Evolutionary conservation across 2,113 vertebrate genomes (phyloP).

Genomic region (Scomber japonicus): DNA sequence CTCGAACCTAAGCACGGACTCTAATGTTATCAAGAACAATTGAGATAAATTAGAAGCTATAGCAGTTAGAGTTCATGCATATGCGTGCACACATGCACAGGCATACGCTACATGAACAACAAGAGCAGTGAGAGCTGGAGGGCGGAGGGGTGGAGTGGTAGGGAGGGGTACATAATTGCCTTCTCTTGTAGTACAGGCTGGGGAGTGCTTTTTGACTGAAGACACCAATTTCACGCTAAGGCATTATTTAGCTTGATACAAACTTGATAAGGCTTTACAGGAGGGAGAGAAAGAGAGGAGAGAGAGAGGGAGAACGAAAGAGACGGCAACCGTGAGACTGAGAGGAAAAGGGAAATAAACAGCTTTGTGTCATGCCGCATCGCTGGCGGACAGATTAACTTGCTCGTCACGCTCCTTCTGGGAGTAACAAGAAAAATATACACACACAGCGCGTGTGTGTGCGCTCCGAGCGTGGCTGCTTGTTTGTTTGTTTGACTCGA

Average conservation of each 20-base stretch:
- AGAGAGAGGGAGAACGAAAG: constrained; percentile 10
- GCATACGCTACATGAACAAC: constrained; percentile 12
- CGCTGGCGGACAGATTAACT: constrained; percentile 84
- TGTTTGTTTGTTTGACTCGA: constrained; percentile 68
- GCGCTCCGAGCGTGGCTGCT: constrained; percentile 40
- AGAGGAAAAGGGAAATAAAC: constrained; percentile 61
- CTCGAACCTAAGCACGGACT: constrained; percentile 6
- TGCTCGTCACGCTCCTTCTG: constrained; percentile 77
- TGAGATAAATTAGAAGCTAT: not conserved
- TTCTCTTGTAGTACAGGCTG: constrained; percentile 84
- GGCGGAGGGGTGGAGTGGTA: constrained; percentile 32
- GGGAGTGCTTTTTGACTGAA: constrained; percentile 82
- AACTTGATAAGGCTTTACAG: constrained; percentile 85
- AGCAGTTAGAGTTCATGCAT: constrained; percentile 5
- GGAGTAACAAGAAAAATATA: constrained; percentile 70
- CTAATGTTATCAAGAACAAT: constrained; percentile 5
- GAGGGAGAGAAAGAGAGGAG: constrained; percentile 26
- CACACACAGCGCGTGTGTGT: constrained; percentile 26
- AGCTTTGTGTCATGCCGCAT: constrained; percentile 75
- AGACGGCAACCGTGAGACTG: constrained; percentile 10
- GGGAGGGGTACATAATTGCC: constrained; percentile 71
- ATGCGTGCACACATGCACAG: constrained; percentile 23
- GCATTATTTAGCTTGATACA: constrained; percentile 87
- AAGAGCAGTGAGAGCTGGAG: constrained; percentile 34
- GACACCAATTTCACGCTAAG: constrained; percentile 83